Conservation (phyloP, 2,888 invertebrate genomes). For the Metellina segmentata region DNA sequence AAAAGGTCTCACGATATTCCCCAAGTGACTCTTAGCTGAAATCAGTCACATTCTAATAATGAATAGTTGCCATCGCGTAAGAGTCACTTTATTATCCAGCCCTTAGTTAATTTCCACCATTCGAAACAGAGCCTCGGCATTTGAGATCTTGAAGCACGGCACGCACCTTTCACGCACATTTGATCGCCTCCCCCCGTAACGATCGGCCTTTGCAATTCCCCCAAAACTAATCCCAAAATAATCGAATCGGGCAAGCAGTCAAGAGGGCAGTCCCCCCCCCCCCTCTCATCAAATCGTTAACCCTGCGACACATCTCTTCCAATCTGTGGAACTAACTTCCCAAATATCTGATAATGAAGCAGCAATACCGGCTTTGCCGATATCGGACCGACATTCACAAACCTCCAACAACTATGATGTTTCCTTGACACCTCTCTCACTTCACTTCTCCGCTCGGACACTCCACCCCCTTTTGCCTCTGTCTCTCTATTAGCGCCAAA, state of each 20-base stretch:
- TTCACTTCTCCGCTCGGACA: background rate
- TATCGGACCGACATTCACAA: conserved; percentile 31
- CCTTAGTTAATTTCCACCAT: no score
- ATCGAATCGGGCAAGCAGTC: conserved; percentile 38
- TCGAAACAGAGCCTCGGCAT: no score
- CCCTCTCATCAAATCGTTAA: conserved; percentile 51
- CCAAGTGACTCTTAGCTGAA: no score
- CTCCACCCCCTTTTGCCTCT: background rate
- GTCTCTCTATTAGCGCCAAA: conserved; percentile 69
- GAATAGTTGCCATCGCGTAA: no score
- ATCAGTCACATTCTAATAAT: no score
- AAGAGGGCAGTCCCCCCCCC: conserved; percentile 31
- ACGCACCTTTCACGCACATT: background rate
- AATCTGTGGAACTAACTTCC: conserved; percentile 29
- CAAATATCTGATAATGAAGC: conserved; percentile 61
- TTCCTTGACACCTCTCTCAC: conserved; percentile 52
- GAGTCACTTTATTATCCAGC: no score
- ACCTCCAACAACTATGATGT: conserved; percentile 40
- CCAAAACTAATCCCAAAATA: conserved; percentile 53
- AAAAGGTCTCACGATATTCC: no score
- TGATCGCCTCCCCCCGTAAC: background rate
- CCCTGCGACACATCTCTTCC: conserved; percentile 39
- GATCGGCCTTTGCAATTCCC: background rate
- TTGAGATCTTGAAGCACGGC: no score
- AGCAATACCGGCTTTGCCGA: conserved; percentile 20